Percentiles rank a stretch among this genome's conserved stretches.
Evolutionary conservation across 1,140 invertebrate species (phyloP).

Genomic region (Zaprionus ornatus): DNA sequence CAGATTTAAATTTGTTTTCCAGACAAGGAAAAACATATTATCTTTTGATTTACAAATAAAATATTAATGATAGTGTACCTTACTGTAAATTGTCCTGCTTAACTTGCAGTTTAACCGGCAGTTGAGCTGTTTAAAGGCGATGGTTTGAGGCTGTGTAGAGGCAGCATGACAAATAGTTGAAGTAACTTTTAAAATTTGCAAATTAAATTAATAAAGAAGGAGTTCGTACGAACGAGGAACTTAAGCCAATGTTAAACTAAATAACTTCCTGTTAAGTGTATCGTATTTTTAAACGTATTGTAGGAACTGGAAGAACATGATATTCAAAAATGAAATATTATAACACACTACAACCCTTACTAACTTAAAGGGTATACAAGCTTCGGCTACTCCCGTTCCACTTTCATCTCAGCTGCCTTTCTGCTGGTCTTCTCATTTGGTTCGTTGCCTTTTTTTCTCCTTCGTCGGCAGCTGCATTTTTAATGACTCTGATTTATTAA

Average conservation of each 20-base stretch:
- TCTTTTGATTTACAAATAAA: too few species aligned
- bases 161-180: background rate
- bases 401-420: conserved; percentile 10
- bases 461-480: conserved; percentile 78
- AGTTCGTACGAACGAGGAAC: background rate
- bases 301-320: too few species aligned
- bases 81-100: background rate
- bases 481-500: conserved; percentile 84
- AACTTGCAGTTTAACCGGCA: background rate
- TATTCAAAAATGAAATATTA: too few species aligned
- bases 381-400: background rate
- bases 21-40: too few species aligned
- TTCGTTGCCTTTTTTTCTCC: conserved; percentile 46
- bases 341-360: background rate
- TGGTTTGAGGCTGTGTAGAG: background rate
- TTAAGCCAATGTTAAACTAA: background rate
- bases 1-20: too few species aligned
- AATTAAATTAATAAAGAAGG: too few species aligned
- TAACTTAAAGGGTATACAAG: background rate
- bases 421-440: conserved; percentile 24
- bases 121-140: background rate
- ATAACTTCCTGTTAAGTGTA: background rate
- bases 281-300: too few species aligned
- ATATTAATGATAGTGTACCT: too few species aligned
- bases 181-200: background rate